phyloP scores from a whole-genome alignment of 2,113 vertebrate species.

The Lepus americanus region DNA sequence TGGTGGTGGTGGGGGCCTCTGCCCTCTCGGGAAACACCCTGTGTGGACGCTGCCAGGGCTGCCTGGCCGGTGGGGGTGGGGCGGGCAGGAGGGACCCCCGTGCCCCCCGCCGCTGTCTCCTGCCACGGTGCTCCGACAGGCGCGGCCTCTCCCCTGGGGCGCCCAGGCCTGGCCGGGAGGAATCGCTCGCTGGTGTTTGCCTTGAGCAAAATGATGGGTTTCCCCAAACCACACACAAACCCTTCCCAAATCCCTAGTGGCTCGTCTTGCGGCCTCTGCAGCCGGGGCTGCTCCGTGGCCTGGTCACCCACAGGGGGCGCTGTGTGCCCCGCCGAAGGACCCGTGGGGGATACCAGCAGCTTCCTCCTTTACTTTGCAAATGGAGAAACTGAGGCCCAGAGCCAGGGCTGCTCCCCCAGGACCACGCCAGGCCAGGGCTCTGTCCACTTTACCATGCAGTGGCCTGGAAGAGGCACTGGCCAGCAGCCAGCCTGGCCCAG shows the following conservation, averaged over 20 bases:
- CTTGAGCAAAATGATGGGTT: neutral
- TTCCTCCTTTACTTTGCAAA: neutral
- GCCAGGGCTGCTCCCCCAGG: neutral
- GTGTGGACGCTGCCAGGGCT: fast-evolving
- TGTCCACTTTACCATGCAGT: too few species aligned
- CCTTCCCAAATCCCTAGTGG: neutral
- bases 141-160: fast-evolving
- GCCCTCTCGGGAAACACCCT: neutral
- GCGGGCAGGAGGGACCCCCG: too few species aligned
- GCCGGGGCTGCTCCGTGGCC: neutral
- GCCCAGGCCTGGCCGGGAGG: neutral
- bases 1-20: neutral
- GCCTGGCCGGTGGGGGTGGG: neutral
- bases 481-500: too few species aligned
- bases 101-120: fast-evolving
- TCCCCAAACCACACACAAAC: neutral
- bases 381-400: neutral
- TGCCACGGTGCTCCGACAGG: neutral
- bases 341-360: neutral
- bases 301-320: fast-evolving
- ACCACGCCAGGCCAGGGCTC: neutral
- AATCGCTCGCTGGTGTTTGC: neutral
- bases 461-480: too few species aligned
- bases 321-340: neutral
- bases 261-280: neutral